These are phyloP conservation scores for Smittia sp. DNA, from an alignment of 2,888 invertebrate genomes.

Conservation along the genomic window DNA sequence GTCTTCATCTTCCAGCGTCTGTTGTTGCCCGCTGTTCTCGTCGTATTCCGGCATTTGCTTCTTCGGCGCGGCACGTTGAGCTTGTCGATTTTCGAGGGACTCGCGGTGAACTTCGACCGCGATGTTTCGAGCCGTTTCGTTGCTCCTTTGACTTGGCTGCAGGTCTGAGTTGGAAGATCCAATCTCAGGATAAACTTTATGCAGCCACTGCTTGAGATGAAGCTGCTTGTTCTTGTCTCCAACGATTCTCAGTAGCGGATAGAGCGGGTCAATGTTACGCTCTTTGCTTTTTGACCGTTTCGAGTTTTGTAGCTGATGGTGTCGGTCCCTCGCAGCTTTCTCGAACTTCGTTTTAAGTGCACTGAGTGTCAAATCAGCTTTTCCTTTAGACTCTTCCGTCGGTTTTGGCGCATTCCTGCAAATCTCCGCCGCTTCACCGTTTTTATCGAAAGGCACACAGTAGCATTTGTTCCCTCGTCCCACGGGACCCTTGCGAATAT, in stretches of 20 bases:
- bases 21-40: neutral
- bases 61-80: neutral
- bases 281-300: constrained; percentile 50
- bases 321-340: constrained; percentile 46
- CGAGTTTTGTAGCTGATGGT: neutral
- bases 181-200: constrained; percentile 23
- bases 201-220: constrained; percentile 20
- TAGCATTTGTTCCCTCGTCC: constrained; percentile 90
- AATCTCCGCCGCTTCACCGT: constrained; percentile 42
- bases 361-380: constrained; percentile 56
- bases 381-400: constrained; percentile 68
- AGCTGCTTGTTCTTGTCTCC: constrained; percentile 34
- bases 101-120: constrained; percentile 4
- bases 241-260: constrained; percentile 21
- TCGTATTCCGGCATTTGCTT: constrained; percentile 23
- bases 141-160: neutral
- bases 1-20: constrained; percentile 7
- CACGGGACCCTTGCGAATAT: constrained; percentile 92
- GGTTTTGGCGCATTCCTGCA: constrained; percentile 65
- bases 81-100: neutral
- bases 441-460: constrained; percentile 89
- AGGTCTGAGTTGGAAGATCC: constrained; percentile 3
- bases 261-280: constrained; percentile 46
- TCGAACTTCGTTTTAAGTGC: neutral
- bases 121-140: neutral